Base-by-base conservation (phyloP, 2,113 vertebrate species). In the Desmodus rotundus region DNA sequence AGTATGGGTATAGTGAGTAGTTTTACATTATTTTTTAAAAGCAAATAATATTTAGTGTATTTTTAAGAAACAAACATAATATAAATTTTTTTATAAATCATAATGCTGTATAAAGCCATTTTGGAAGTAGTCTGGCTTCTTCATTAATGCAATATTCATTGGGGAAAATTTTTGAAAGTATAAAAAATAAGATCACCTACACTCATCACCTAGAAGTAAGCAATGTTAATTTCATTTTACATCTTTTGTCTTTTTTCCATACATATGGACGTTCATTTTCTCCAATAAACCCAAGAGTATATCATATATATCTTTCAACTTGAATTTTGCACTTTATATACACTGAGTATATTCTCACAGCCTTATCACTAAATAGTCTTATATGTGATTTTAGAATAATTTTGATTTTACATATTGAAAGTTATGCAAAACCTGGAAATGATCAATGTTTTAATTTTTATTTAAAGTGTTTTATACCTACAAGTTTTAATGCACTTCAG, bases 401-500 rank as follows among this genome's bases (percentile, higher is more conserved):
- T n/a, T 82, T 96, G 7, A 84, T 78, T 86, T 85, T 36, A 58
- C 77, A 41, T 73, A 63, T 50, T 92, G 83, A 90, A 45, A 89
- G 56, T 16, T 38, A 67, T 38, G 15, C 33, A 6, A 58, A 7
- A 56, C 3, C 85, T 91, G 12, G 16, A 94, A 94, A 94, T 95
- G 31, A 70, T 43, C 15, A 90, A 4, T 61, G 72, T 80, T 77
- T 94, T 95, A 65, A 81, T 67, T 85, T 90, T 93, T 38, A 85
- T 56, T 80, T 70, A 47, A 86, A 86, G 41, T 92, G 2, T 43
- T 20, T 63, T 50, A 14, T 56, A 7, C 11, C 41, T 93, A 73
- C 10, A 84, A 54, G 11, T 82, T 85, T 89, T 68, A 54, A 87
- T 24, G 2, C 9, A 56, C 91, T 78, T 80, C 10, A 61, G 54